A percentile compares a stretch with the other conserved stretches of the same genome.
phyloP scores from a whole-genome alignment of 2,888 invertebrate genomes.

The Mylabris sibirica region DNA sequence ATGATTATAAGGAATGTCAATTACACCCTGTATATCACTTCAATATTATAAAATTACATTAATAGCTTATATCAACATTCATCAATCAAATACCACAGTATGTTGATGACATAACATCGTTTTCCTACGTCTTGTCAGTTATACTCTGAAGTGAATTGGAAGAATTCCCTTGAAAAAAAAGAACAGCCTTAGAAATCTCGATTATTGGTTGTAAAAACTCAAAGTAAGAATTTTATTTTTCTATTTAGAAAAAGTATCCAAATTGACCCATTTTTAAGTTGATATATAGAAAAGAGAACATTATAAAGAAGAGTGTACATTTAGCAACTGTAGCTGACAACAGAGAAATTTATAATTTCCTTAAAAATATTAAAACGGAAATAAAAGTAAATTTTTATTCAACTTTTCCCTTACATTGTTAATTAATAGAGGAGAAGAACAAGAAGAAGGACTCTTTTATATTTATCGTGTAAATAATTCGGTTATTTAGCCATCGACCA shows the following conservation, averaged over 20 bases:
- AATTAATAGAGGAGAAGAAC: not conserved
- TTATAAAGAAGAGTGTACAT: not conserved
- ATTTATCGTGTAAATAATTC: not conserved
- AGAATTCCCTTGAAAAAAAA: too few species aligned
- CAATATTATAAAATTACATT: slow-evolving; percentile 2
- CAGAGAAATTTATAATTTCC: not conserved
- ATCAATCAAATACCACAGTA: not conserved
- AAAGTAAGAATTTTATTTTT: too few species aligned
- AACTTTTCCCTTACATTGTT: not conserved
- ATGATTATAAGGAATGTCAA: too few species aligned
- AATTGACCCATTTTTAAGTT: not conserved
- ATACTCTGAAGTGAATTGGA: not conserved
- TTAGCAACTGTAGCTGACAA: not conserved
- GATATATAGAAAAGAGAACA: not conserved
- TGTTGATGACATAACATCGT: not conserved
- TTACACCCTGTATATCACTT: too few species aligned
- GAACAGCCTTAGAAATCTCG: too few species aligned
- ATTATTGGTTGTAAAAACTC: too few species aligned
- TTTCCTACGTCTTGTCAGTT: not conserved
- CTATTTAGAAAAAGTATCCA: not conserved
- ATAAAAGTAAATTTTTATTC: not conserved
- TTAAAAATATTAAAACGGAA: not conserved
- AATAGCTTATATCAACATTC: not conserved
- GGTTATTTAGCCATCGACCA: not conserved
- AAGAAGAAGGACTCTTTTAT: not conserved